These are phyloP conservation scores for Epicauta chinensis DNA, from an alignment of 1,140 invertebrate species.

Conservation along the genomic window DNA sequence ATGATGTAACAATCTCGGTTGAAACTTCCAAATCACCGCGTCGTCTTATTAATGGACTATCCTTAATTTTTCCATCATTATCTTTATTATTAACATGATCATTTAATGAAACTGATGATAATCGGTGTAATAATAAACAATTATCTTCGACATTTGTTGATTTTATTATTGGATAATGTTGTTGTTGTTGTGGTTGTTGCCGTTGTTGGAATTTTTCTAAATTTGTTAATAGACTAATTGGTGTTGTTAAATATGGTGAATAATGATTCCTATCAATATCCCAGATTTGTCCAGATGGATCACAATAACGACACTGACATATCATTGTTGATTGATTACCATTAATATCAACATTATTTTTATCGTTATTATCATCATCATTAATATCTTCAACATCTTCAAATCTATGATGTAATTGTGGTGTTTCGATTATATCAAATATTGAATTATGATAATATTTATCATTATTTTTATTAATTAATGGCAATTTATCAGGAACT, in stretches of 20 bases:
- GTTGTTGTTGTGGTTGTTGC: not conserved
- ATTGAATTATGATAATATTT: not conserved
- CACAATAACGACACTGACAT: constrained; percentile 76
- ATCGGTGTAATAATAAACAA: not conserved
- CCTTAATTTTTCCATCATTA: not conserved
- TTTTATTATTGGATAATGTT: not conserved
- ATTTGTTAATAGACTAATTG: constrained; percentile 18
- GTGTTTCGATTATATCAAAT: constrained; percentile 29
- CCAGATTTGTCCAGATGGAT: constrained; percentile 71
- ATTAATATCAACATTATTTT: constrained; percentile 36
- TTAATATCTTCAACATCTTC: constrained; percentile 41
- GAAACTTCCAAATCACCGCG: constrained; percentile 57
- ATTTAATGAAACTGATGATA: not conserved
- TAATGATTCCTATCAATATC: constrained; percentile 55
- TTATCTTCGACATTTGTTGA: not conserved
- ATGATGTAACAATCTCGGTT: constrained; percentile 69
- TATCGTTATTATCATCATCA: constrained; percentile 28
- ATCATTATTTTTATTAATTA: not conserved
- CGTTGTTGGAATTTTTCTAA: not conserved
- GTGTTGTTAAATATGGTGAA: constrained; percentile 46
- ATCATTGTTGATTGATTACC: constrained; percentile 42
- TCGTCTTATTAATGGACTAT: constrained; percentile 31
- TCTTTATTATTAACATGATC: not conserved
- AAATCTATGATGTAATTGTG: constrained; percentile 39
- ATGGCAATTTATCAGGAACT: constrained; percentile 14